A percentile compares a stretch with the other conserved stretches of the same genome.
phyloP scores from a whole-genome alignment of 2,113 vertebrate species.

The Gobiocypris rarus region DNA sequence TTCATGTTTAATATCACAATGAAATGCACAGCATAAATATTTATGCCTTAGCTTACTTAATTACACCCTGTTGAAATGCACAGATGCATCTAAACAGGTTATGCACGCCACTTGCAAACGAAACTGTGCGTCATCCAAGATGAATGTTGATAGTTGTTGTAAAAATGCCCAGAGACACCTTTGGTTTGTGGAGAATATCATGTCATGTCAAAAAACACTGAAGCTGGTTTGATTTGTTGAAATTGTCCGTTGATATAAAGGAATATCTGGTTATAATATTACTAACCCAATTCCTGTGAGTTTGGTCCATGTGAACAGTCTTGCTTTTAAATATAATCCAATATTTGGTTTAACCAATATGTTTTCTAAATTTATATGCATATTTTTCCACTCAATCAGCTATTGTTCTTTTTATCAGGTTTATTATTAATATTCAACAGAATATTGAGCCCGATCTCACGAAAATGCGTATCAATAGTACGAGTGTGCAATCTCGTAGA shows the following conservation, averaged over 20 bases:
- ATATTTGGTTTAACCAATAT: not conserved
- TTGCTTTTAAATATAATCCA: not conserved
- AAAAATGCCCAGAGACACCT: not conserved
- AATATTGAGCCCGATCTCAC: too few relatives aligned
- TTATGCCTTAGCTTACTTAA: not conserved
- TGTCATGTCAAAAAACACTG: not conserved
- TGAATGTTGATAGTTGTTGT: not conserved
- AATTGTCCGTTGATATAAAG: not conserved
- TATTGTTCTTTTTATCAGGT: not conserved
- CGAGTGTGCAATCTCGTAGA: too few relatives aligned
- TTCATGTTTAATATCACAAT: conserved; percentile 20
- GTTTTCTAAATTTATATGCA: not conserved
- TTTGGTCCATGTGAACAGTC: not conserved
- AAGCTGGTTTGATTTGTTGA: not conserved
- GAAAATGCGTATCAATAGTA: too few relatives aligned
- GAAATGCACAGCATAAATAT: conserved; percentile 1
- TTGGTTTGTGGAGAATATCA: not conserved
- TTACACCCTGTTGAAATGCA: conserved; percentile 23
- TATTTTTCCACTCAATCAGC: not conserved
- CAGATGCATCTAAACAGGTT: conserved; percentile 8
- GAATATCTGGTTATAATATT: not conserved
- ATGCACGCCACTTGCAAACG: not conserved
- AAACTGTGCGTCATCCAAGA: not conserved
- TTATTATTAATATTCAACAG: not conserved
- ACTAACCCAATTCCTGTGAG: not conserved